Conservation (phyloP, 2,113 vertebrate species). For the Hydropotes inermis region DNA sequence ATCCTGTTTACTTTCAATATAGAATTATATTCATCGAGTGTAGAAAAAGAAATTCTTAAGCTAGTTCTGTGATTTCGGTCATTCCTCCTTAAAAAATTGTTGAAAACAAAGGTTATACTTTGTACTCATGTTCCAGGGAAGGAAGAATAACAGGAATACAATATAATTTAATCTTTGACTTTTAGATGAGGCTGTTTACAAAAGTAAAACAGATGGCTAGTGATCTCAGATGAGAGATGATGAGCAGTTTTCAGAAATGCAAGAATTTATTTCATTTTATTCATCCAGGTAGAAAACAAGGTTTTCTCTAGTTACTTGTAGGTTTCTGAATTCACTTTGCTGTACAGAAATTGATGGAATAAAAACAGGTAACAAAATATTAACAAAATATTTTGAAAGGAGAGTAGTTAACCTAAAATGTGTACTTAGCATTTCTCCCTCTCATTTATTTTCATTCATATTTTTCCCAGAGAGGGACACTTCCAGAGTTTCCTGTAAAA, state of each 20-base stretch:
- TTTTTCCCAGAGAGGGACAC: not conserved
- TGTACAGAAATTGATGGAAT: not conserved
- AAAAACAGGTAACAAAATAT: not conserved
- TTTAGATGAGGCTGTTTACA: conserved; percentile 9
- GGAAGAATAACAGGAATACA: not conserved
- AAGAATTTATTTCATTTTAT: conserved; percentile 23
- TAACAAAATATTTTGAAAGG: not conserved
- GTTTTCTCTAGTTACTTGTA: conserved; percentile 7
- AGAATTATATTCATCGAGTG: not conserved
- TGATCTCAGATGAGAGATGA: not conserved
- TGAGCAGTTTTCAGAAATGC: not conserved
- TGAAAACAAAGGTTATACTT: conserved; percentile 23
- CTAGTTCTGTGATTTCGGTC: not conserved
- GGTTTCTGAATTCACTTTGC: not conserved
- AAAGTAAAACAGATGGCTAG: conserved; percentile 48
- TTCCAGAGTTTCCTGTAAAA: not conserved
- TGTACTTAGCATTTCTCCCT: not conserved
- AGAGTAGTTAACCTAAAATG: not conserved
- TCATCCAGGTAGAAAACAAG: not conserved
- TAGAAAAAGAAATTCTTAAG: conserved; percentile 4
- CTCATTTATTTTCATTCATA: not conserved
- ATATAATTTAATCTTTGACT: conserved; percentile 1
- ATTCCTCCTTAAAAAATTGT: not conserved
- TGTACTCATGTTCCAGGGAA: not conserved
- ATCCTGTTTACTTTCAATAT: not conserved